These are phyloP conservation scores for Paradisaea rubra DNA, from an alignment of 2,113 vertebrate genomes.

Conservation along the genomic window DNA sequence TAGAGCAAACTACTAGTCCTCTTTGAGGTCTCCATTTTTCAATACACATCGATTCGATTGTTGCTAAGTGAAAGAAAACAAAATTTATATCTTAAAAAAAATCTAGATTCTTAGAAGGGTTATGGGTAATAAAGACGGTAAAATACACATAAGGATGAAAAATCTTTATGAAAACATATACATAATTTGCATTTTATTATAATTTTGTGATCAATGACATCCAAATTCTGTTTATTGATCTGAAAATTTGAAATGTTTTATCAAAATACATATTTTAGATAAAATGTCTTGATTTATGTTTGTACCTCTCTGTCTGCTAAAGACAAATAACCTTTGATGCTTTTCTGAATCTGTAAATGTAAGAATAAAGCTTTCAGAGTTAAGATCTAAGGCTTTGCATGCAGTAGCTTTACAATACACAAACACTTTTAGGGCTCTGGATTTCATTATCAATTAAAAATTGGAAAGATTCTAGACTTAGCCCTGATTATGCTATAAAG, in stretches of 20 bases:
- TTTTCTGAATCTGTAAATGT: not conserved
- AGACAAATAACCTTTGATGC: not conserved
- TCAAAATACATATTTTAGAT: not conserved
- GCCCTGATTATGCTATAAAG: not conserved
- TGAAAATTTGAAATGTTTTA: not conserved
- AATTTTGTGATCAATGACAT: not conserved
- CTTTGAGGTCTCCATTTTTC: slow-evolving; percentile 10
- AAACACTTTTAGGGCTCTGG: not conserved
- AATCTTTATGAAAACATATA: not conserved
- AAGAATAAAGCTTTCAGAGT: not conserved
- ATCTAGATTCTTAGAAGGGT: not conserved
- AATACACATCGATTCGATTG: slow-evolving; percentile 12
- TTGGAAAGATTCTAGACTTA: not conserved
- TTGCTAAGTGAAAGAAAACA: slow-evolving; percentile 53
- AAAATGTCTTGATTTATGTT: not conserved
- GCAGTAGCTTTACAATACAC: not conserved
- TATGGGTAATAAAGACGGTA: not conserved
- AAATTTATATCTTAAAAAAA: slow-evolving; percentile 34
- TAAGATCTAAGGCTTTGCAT: not conserved
- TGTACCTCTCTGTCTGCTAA: not conserved
- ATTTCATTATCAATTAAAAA: not conserved
- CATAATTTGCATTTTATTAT: not conserved
- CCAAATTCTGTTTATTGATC: not conserved
- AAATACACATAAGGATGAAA: not conserved
- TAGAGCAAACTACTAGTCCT: slow-evolving; percentile 34